Evolutionary conservation across 1,140 invertebrate species (phyloP), one percentile per base, ranked within the genome.

Genomic region (Liolophura sinensis): DNA sequence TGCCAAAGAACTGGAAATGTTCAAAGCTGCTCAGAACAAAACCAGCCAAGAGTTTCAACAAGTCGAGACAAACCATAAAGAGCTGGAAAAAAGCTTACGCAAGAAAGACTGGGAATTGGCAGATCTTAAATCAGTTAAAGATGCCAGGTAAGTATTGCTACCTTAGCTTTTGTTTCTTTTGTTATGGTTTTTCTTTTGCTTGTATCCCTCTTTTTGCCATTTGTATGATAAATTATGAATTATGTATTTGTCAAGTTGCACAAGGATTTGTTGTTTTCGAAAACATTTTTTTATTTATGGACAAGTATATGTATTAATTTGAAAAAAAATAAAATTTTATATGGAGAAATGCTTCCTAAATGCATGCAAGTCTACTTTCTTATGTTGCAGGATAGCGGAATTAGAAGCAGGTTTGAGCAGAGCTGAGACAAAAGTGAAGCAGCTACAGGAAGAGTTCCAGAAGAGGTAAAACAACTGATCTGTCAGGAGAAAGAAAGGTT

Each of bases 31-130:
- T 18, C 69, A 74, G 62, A 62, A 75, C 27, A 78, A 78, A 50
- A 74, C 69, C n/a, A 64, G 57, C 27, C 60, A 73, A 27, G 73
- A 80, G 46, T 79, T 67, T 27, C 69, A 71, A 46, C 62, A 74
- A 18, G 71, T 72, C 1, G 75, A 75, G 46, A 61, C 27, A 12
- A 69, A 65, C 20, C 74, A 79, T 49, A 40, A 74, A 31, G 62
- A 74, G 25, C 68, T 79, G 31, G 79, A 83, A 70, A 82, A 81
- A 64, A 65, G 68, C 57, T 24, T 83, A 9, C 82, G 82, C 64
- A 74, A 83, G 62, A 80, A 76, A 58, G 76, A 82, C 50, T 83
- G 81, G 81, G 72, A 82, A 60, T 50, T 84, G 18, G 65, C 75
- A 12, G 80, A 84, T 66, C 40, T 66, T 5, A 71, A 69, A 25